These are phyloP conservation scores for Eledona agricola DNA, from an alignment of 2,888 invertebrate species.

Conservation along the genomic window DNA sequence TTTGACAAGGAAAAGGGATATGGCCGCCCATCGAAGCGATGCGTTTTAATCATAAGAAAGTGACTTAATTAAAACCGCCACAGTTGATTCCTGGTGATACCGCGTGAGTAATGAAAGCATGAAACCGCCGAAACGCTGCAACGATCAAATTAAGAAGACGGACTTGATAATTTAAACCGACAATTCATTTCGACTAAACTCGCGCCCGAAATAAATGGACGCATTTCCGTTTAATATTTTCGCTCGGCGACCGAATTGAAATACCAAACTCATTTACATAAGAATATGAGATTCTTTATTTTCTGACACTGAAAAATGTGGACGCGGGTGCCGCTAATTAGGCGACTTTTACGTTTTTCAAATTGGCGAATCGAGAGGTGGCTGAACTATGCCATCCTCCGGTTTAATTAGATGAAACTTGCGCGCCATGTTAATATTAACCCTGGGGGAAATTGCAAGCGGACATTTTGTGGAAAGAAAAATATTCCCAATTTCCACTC, in stretches of 20 bases:
- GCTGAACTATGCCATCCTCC: constrained; percentile 50
- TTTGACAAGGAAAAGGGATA: constrained; percentile 11
- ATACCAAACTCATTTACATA: constrained; percentile 39
- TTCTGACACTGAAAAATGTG: constrained; percentile 19
- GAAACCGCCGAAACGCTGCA: constrained; percentile 27
- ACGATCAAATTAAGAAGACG: constrained; percentile 34
- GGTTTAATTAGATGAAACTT: constrained; percentile 56
- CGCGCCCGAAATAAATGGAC: constrained; percentile 32
- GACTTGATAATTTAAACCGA: constrained; percentile 37
- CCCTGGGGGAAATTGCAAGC: constrained; percentile 57
- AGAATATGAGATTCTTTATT: constrained; percentile 38
- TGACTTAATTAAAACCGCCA: constrained; percentile 34
- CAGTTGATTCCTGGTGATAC: constrained; percentile 24
- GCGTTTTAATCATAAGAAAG: constrained; percentile 19
- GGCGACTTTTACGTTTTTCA: constrained; percentile 14
- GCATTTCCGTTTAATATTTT: constrained; percentile 38
- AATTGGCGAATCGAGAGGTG: constrained; percentile 47
- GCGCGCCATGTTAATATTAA: constrained; percentile 54
- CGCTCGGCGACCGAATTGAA: constrained; percentile 36
- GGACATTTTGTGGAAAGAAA: constrained; percentile 57
- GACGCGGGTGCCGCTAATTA: constrained; percentile 6
- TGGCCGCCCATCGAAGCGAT: constrained; percentile 16
- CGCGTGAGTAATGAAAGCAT: constrained; percentile 28
- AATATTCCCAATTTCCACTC: constrained; percentile 56
- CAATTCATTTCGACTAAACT: constrained; percentile 37